Evolutionary conservation across 2,113 vertebrate species (phyloP).

Genomic region (Sminthopsis crassicaudata): DNA sequence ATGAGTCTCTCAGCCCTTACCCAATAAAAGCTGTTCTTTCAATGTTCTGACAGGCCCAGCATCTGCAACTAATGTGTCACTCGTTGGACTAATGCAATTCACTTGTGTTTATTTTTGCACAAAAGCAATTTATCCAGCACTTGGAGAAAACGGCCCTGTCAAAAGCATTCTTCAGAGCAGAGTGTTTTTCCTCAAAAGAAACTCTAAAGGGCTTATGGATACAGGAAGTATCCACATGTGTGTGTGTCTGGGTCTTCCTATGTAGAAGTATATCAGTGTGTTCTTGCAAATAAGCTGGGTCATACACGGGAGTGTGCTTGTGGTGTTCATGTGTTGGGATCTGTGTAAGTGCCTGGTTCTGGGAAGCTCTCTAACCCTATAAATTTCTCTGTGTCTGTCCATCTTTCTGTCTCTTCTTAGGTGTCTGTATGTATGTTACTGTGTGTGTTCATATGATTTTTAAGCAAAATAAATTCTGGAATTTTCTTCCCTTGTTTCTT

Average conservation of each 20-base stretch:
- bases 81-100: constrained; percentile 71
- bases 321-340: background rate
- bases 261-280: background rate
- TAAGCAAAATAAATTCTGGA: background rate
- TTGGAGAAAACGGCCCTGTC: constrained; percentile 65
- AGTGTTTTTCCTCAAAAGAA: constrained; percentile 71
- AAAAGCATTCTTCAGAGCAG: constrained; percentile 66
- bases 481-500: background rate
- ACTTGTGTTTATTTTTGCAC: constrained; percentile 84
- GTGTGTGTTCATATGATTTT: constrained; percentile 23
- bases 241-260: background rate
- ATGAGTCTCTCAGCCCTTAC: constrained; percentile 78
- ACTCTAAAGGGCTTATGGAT: background rate
- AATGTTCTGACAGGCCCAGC: constrained; percentile 77
- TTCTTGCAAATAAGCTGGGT: background rate
- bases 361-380: background rate
- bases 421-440: background rate
- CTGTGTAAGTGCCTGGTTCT: background rate
- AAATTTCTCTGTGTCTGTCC: background rate
- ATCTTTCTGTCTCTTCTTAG: background rate
- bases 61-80: constrained; percentile 78
- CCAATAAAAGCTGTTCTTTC: constrained; percentile 84
- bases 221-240: background rate
- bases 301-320: background rate
- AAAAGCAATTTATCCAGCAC: constrained; percentile 77